A percentile compares a stretch with the other conserved stretches of the same genome.
phyloP scores from a whole-genome alignment of 2,113 vertebrate genomes.

The Siniperca chuatsi region DNA sequence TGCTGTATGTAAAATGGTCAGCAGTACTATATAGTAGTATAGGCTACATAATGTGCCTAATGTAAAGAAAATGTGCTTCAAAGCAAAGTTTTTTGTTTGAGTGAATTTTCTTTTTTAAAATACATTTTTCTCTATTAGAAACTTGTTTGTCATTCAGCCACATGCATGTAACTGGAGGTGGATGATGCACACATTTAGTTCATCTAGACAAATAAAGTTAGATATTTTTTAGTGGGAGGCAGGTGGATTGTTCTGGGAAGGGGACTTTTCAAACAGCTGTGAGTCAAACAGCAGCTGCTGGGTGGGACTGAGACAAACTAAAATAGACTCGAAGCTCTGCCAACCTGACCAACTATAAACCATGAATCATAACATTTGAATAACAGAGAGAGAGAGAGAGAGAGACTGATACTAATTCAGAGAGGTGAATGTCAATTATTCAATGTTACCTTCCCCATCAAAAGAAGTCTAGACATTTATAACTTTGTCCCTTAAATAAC shows the following conservation, averaged over 20 bases:
- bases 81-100: neutral
- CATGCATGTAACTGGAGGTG: neutral
- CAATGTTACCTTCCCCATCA: neutral
- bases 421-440: neutral
- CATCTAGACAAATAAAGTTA: neutral
- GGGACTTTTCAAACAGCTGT: slow-evolving; percentile 68
- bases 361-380: slow-evolving; percentile 52
- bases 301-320: slow-evolving; percentile 59
- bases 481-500: slow-evolving; percentile 23
- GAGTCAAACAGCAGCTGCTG: slow-evolving; percentile 72
- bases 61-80: neutral
- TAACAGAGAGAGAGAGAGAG: neutral
- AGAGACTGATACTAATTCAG: neutral
- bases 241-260: slow-evolving; percentile 24
- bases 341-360: slow-evolving; percentile 19
- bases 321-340: slow-evolving; percentile 55
- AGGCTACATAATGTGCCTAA: neutral
- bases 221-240: slow-evolving; percentile 4
- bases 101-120: neutral
- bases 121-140: too few relatives aligned
- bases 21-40: too few relatives aligned
- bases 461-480: slow-evolving; percentile 2
- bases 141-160: neutral
- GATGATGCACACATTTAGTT: neutral
- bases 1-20: neutral